These are phyloP conservation scores for Plectropomus leopardus DNA, from an alignment of 2,113 vertebrate genomes.

Conservation along the genomic window DNA sequence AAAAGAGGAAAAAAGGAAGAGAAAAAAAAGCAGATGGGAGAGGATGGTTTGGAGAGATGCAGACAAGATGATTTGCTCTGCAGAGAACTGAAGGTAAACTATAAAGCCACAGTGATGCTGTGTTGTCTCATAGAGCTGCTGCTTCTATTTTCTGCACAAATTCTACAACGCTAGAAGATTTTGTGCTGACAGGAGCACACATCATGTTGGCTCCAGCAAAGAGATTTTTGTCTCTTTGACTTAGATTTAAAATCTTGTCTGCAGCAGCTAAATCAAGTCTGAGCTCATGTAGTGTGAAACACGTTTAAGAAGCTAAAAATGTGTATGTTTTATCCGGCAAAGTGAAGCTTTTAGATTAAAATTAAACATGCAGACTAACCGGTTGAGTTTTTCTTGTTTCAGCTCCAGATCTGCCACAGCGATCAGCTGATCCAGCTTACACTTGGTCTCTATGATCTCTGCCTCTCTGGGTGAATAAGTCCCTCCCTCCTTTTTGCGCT, in stretches of 20 bases:
- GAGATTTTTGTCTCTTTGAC: constrained; percentile 52
- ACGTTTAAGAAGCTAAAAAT: constrained; percentile 16
- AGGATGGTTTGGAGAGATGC: constrained; percentile 25
- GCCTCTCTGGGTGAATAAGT: constrained; percentile 97
- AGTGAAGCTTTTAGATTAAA: constrained; percentile 15
- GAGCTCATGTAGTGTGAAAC: constrained; percentile 14
- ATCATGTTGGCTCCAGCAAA: constrained; percentile 48
- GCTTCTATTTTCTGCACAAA: constrained; percentile 70
- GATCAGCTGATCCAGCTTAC: constrained; percentile 97
- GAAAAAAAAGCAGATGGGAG: constrained; percentile 11
- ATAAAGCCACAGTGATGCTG: constrained; percentile 45
- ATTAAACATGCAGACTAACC: constrained; percentile 85
- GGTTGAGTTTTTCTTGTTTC: constrained; percentile 96
- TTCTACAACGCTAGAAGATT: constrained; percentile 50
- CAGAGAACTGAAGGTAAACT: constrained; percentile 63
- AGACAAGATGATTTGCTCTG: constrained; percentile 48
- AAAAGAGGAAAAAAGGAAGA: too few relatives aligned
- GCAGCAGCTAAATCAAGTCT: constrained; percentile 45
- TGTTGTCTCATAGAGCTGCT: constrained; percentile 27
- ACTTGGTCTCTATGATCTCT: constrained; percentile 97
- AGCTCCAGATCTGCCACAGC: constrained; percentile 96
- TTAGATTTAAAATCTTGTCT: constrained; percentile 58
- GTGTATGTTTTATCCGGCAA: not conserved
- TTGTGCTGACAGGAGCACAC: constrained; percentile 50
- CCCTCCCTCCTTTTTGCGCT: constrained; percentile 96